Base-by-base conservation (phyloP, 2,113 vertebrate genomes). In the Corvus cornix region DNA sequence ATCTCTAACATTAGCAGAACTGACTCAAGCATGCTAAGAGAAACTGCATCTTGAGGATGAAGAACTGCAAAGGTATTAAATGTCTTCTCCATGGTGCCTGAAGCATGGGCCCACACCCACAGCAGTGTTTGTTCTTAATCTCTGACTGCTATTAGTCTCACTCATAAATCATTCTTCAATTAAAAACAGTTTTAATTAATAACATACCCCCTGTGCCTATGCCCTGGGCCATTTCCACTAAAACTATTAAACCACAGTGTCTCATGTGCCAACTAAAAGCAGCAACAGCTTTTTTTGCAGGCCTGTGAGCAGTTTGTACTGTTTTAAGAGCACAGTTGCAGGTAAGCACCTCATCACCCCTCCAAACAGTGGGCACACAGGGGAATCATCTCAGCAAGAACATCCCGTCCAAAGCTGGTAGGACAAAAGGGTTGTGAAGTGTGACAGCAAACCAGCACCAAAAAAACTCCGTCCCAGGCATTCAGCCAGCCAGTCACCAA, bases 121-220 rank as follows among this genome's bases (percentile, higher is more conserved):
- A 62, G 49, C 33, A 43, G 39, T 10, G 77, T 72, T 74, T 74
- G 43, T 43, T 77, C 67, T 77, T 77, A 62, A 77, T 43, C 72
- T 55, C 39, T 55, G 33, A 55, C 44, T 83, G 41, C 76, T 86
- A 16, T 72, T 93, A 81, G 19, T 70, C 55, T 89, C 56, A 70
- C 39, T 83, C 44, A 87, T 80, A 84, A 92, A 86, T 87, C 48
- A 77, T 59, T 49, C 37, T 56, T 69, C 83, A 76, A 87, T 76
- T 82, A 82, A 6, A 10, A 63, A 31, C 11, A 30, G 39, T 70
- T 96, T 95, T 81, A 80, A 94, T 83, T 94, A 94, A 86, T 81
- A 93, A 81, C 35, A 90, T 48, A n/a, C 9, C 26, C 51, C 75
- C 18, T 24, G 20, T 86, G 58, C 41, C 59, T 70, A 41, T 0